Evolutionary conservation across 2,888 invertebrate species (phyloP), one percentile per base, ranked within the genome.

Genomic region (Drosophila peninsularis): DNA sequence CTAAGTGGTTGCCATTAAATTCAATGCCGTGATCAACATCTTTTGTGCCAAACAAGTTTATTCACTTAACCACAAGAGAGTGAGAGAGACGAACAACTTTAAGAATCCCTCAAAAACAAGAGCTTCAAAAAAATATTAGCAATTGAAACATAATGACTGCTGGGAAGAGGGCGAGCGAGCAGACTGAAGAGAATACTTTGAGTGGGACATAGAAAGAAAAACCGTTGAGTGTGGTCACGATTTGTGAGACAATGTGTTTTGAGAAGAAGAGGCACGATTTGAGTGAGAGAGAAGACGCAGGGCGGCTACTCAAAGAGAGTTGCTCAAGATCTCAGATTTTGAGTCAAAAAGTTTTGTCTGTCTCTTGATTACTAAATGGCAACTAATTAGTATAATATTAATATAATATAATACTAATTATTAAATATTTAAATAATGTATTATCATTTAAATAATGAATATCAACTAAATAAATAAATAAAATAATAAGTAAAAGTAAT

Each of bases 1-100:
- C 65, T 76, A 76, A 76, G 76, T 76, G 76, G 62, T 39, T 61
- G 70, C 77, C 74, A 76, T 76, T 76, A 76, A 73, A 70, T 62
- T 70, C 77, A 70, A 76, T 77, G 76, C 73, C 57, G 55, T 61
- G 73, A 73, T 69, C 76, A 72, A 65, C 72, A 37, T 74, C 62
- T 61, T 39, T 58, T 17, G 42, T 32, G 39, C 13, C 39, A 49
- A 64, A 77, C 77, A 76, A 73, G 60, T 73, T 65, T 76, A 69
- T 77, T 54, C 73, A 77, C 75, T 76, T 77, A 69, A 56, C 49
- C 53, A 68, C 10, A 67, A 42, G 58, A 21, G 2, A 13, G 34
- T 10, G 30, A 30, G 30, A 10, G 1, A 10, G 30, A 24, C 24
- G 21, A 47, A 56, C 45, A 56, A 36, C 14, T n/a, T 50, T 5